phyloP scores from a whole-genome alignment of 2,888 invertebrate genomes.

The Nebria salina region DNA sequence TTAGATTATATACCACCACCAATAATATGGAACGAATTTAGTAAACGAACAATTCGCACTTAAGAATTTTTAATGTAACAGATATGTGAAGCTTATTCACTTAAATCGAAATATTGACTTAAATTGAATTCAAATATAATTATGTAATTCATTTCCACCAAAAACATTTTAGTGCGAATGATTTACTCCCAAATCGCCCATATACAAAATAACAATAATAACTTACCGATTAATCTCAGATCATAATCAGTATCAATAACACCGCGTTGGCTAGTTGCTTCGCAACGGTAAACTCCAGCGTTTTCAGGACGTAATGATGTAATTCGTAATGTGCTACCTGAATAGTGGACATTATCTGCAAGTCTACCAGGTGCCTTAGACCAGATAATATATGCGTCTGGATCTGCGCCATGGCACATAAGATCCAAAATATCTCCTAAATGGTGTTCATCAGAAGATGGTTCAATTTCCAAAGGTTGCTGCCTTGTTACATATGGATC shows the following conservation, averaged over 20 bases:
- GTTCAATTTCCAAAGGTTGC: constrained; percentile 55
- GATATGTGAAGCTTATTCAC: no score
- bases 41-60: not conserved
- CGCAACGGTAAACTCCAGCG: constrained; percentile 75
- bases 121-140: no score
- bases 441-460: constrained; percentile 63
- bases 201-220: constrained; percentile 36
- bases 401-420: constrained; percentile 69
- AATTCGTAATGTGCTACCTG: constrained; percentile 68
- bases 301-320: constrained; percentile 69
- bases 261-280: constrained; percentile 62
- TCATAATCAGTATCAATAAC: constrained; percentile 66
- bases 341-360: constrained; percentile 68
- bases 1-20: constrained; percentile 19
- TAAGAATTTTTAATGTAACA: no score
- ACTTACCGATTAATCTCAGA: constrained; percentile 68
- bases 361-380: constrained; percentile 66
- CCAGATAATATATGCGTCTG: constrained; percentile 70
- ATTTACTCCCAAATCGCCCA: not conserved
- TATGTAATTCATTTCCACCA: not conserved
- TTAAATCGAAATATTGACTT: no score
- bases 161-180: not conserved
- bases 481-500: constrained; percentile 31
- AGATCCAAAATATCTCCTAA: constrained; percentile 73
- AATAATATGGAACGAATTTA: not conserved